These are phyloP conservation scores for Drosophila neotestacea DNA, from an alignment of 2,888 invertebrate genomes.

Conservation along the genomic window DNA sequence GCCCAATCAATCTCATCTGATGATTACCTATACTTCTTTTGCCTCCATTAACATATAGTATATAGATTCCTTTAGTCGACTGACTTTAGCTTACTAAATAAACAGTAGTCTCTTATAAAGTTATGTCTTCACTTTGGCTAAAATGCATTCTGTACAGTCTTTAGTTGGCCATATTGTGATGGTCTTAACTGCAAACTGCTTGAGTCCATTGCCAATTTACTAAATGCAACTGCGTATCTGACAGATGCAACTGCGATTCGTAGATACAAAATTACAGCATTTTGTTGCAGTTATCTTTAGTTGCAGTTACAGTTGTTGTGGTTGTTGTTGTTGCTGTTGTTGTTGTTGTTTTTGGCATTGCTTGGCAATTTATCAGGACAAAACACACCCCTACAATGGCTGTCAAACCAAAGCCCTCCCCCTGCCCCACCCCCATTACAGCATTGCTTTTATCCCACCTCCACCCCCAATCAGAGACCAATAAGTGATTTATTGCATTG, in stretches of 20 bases:
- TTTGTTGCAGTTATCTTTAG: conserved; percentile 50
- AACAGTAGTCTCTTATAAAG: too few species aligned
- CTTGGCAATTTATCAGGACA: conserved; percentile 68
- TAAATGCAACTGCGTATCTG: conserved; percentile 71
- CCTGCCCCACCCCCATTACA: not conserved
- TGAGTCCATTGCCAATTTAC: conserved; percentile 51
- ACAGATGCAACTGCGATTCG: conserved; percentile 59
- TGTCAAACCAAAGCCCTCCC: conserved; percentile 10
- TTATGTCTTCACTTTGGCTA: not conserved
- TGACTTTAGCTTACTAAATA: too few species aligned
- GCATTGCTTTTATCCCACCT: not conserved
- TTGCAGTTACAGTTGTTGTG: conserved; percentile 17
- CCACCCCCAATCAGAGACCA: conserved; percentile 22
- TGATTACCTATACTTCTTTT: too few species aligned
- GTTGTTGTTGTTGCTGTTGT: conserved; percentile 36
- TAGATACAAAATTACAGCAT: conserved; percentile 22
- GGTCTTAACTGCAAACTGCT: conserved; percentile 7
- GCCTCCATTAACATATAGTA: too few species aligned
- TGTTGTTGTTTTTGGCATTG: conserved; percentile 44
- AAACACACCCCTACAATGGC: conserved; percentile 23
- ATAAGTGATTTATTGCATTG: conserved; percentile 78
- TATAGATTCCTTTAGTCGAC: too few species aligned
- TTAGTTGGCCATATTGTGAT: not conserved
- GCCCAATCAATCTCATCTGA: too few species aligned
- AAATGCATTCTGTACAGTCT: not conserved